These are phyloP conservation scores for Rhinolophus ferrumequinum DNA, from an alignment of 2,113 vertebrate species.

Conservation along the genomic window DNA sequence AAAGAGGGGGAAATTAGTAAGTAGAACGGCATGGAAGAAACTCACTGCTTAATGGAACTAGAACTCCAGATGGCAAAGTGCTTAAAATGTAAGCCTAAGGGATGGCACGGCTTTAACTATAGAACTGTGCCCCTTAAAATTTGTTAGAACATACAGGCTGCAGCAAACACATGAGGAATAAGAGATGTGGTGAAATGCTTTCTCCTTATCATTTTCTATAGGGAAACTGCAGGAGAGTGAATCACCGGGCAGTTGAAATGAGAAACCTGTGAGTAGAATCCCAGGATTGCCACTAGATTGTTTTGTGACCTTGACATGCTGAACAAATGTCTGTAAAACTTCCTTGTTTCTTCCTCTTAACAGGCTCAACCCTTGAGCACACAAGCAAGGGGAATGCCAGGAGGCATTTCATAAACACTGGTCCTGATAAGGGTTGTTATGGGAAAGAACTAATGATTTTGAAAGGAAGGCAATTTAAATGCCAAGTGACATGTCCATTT, in stretches of 20 bases:
- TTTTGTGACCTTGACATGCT: background rate
- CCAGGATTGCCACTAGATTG: background rate
- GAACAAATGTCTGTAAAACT: background rate
- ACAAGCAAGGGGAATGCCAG: background rate
- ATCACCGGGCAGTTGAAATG: background rate
- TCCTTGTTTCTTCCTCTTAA: background rate
- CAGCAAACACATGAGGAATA: background rate
- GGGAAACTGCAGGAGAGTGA: background rate
- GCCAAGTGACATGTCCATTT: background rate
- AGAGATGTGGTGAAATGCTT: background rate
- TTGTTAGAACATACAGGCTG: background rate
- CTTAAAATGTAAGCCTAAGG: background rate
- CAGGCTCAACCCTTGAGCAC: background rate
- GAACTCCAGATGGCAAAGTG: background rate
- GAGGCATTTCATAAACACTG: background rate
- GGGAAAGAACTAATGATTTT: background rate
- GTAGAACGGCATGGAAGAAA: background rate
- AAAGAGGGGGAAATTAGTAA: background rate
- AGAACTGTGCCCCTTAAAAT: background rate
- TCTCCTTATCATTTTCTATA: background rate
- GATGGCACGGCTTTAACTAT: background rate
- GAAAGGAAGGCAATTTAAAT: slow-evolving; percentile 29
- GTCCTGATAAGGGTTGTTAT: background rate
- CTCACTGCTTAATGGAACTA: background rate
- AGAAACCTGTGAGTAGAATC: background rate